A percentile compares a stretch with the other conserved stretches of the same genome.
Evolutionary conservation across 2,797 vertebrate species (phyloP).

Genomic region (Spea hammondii): DNA sequence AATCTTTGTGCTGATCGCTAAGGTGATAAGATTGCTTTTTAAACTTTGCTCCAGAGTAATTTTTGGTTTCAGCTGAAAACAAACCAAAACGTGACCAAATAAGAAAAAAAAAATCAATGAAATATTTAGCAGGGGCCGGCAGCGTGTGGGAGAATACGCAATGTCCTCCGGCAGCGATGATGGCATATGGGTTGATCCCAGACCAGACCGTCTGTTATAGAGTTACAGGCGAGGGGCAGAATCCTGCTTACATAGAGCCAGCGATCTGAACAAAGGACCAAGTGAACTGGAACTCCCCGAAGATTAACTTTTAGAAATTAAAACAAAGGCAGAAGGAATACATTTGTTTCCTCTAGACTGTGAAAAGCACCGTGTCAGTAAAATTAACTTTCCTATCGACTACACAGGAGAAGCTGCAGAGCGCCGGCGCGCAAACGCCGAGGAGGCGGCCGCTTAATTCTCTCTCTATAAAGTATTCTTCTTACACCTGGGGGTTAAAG

Average conservation of each 20-base stretch:
- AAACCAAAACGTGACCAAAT: background rate
- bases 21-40: no score
- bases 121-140: background rate
- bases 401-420: conserved; percentile 6
- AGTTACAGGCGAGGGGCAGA: conserved; percentile 13
- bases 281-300: conserved; percentile 37
- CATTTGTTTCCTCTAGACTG: conserved; percentile 32
- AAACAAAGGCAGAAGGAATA: conserved; percentile 38
- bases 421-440: no score
- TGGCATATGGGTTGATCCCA: conserved; percentile 22
- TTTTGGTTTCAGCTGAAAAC: no score
- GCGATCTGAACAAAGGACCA: conserved; percentile 25
- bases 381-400: conserved; percentile 33
- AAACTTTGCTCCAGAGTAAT: no score
- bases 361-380: conserved; percentile 21
- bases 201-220: conserved; percentile 10
- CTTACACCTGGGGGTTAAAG: no score
- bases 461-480: no score
- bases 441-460: no score
- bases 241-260: background rate
- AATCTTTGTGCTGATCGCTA: no score
- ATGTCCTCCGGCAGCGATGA: background rate
- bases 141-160: background rate
- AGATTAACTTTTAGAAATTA: conserved; percentile 30
- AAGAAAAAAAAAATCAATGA: background rate